Evolutionary conservation across 2,888 invertebrate genomes (phyloP).

Genomic region (Hydropsyche betteni): DNA sequence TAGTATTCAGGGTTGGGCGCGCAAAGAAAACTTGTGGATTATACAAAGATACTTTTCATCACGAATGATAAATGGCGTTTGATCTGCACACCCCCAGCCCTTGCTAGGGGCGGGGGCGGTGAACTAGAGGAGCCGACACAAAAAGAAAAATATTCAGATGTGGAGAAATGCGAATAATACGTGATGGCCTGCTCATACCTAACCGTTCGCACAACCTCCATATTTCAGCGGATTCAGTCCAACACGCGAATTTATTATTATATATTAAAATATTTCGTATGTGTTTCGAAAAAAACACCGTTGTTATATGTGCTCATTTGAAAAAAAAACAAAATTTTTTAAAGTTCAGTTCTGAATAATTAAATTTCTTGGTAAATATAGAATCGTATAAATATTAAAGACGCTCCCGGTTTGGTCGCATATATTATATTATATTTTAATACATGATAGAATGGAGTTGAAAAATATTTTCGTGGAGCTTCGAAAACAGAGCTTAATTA

Average conservation of each 20-base stretch:
- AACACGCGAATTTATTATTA: slow-evolving; percentile 28
- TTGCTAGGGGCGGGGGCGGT: slow-evolving; percentile 2
- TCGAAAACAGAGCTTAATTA: too few species aligned
- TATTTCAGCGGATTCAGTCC: slow-evolving; percentile 35
- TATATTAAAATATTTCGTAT: neutral
- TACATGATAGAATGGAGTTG: too few species aligned
- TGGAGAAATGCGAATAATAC: slow-evolving; percentile 51
- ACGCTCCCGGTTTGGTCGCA: too few species aligned
- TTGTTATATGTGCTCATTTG: neutral
- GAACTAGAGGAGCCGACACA: slow-evolving; percentile 34
- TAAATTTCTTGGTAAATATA: too few species aligned
- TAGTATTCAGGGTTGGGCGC: slow-evolving; percentile 42
- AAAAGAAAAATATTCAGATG: slow-evolving; percentile 51
- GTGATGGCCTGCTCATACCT: slow-evolving; percentile 42
- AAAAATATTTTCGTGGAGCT: too few species aligned
- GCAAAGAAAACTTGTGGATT: slow-evolving; percentile 45
- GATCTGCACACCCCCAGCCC: slow-evolving; percentile 32
- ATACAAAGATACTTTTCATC: slow-evolving; percentile 48
- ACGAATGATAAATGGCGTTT: slow-evolving; percentile 49
- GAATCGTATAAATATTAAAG: too few species aligned
- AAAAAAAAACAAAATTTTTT: neutral
- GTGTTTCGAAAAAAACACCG: slow-evolving; percentile 4
- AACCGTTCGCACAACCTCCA: neutral
- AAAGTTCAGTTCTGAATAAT: too few species aligned
- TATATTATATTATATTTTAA: too few species aligned